These are phyloP conservation scores for Oryzias celebensis DNA, from an alignment of 2,113 vertebrate genomes.

Conservation along the genomic window DNA sequence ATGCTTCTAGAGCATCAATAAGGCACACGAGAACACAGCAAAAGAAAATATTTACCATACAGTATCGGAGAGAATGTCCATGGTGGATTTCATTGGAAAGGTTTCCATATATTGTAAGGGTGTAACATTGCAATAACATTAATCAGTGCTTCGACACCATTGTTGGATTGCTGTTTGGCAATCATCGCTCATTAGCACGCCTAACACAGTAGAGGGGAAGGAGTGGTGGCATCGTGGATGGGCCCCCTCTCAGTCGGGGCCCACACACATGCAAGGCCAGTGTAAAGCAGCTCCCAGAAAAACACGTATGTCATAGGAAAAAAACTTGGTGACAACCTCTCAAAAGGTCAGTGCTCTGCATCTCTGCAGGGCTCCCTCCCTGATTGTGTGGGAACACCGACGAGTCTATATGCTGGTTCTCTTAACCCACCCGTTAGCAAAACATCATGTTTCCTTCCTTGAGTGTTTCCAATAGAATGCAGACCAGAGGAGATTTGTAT, in stretches of 20 bases:
- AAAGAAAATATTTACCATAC: conserved; percentile 75
- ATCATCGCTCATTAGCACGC: conserved; percentile 48
- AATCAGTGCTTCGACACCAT: conserved; percentile 66
- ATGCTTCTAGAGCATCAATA: conserved; percentile 43
- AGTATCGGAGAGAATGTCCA: conserved; percentile 47
- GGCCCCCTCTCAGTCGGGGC: conserved; percentile 44
- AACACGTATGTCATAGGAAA: conserved; percentile 37
- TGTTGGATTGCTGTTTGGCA: conserved; percentile 63
- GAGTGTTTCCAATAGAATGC: not conserved
- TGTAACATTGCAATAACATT: conserved; percentile 68
- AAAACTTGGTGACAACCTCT: conserved; percentile 38
- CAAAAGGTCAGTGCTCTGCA: not conserved
- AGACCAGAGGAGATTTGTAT: no score
- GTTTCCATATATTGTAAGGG: conserved; percentile 79
- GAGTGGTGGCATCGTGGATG: conserved; percentile 22
- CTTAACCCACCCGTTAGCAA: conserved; percentile 13
- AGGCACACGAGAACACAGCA: conserved; percentile 39
- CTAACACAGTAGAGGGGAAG: conserved; percentile 30
- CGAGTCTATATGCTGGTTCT: conserved; percentile 6
- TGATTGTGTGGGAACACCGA: conserved; percentile 9
- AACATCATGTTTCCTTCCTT: conserved; percentile 29
- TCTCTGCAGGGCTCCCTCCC: not conserved
- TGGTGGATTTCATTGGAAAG: conserved; percentile 43
- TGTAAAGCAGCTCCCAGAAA: conserved; percentile 27
- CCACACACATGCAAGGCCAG: conserved; percentile 25